Percentiles rank a stretch among this genome's conserved stretches.
Conservation (phyloP, 2,888 invertebrate species). For the Rotaria macrura region DNA sequence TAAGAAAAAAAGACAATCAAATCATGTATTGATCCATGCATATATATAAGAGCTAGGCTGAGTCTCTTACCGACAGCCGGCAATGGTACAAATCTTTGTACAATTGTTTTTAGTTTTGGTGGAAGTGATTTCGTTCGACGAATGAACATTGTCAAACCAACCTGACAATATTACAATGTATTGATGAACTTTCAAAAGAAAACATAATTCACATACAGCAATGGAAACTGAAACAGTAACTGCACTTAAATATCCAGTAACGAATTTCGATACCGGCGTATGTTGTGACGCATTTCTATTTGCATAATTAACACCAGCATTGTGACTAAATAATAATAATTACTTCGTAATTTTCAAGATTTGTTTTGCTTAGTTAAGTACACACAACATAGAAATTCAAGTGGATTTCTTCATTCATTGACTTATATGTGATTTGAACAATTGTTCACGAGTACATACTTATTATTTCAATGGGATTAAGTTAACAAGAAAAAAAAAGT, state of each 20-base stretch:
- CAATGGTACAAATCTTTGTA: slow-evolving; percentile 51
- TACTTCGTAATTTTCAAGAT: too few species aligned
- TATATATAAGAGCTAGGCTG: too few species aligned
- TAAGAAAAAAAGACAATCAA: too few species aligned
- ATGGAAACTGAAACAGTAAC: slow-evolving; percentile 51
- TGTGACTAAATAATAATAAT: slow-evolving; percentile 42
- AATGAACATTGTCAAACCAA: slow-evolving; percentile 45
- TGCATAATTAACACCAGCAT: slow-evolving; percentile 53
- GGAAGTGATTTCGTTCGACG: slow-evolving; percentile 44
- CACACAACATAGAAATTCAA: too few species aligned
- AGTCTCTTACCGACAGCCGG: slow-evolving; percentile 51
- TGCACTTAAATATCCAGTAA: slow-evolving; percentile 52
- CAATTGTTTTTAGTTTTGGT: slow-evolving; percentile 47
- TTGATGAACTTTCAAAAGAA: slow-evolving; percentile 35
- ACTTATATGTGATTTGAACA: too few species aligned
- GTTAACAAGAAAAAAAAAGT: too few species aligned
- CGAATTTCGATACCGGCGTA: slow-evolving; percentile 49
- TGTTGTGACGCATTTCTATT: slow-evolving; percentile 54
- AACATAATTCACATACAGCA: slow-evolving; percentile 43
- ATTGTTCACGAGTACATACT: too few species aligned
- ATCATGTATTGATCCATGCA: too few species aligned
- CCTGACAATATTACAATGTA: slow-evolving; percentile 42
- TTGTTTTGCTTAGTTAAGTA: too few species aligned
- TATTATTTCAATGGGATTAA: too few species aligned
- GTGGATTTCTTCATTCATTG: too few species aligned